These are phyloP conservation scores for Stenotaenia linearis DNA, from an alignment of 2,888 invertebrate species.

Conservation along the genomic window DNA sequence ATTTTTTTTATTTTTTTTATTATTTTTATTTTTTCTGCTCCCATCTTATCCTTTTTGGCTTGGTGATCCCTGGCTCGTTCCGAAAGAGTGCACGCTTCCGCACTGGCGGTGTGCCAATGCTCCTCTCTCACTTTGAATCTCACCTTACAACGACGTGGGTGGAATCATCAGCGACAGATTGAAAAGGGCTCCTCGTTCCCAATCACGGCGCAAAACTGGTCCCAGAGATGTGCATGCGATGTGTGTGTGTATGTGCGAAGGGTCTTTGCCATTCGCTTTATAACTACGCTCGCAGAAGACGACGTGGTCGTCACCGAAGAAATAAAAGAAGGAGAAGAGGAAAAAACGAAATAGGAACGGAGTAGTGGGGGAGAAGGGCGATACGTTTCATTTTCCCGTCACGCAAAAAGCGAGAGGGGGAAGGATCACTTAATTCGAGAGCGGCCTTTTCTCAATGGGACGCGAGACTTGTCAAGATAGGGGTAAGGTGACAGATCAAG, in stretches of 20 bases:
- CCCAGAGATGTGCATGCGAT: not conserved
- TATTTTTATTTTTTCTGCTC: not conserved
- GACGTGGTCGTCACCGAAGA: not conserved
- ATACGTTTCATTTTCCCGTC: slow-evolving; percentile 4
- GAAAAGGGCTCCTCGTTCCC: not conserved
- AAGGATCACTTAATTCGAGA: slow-evolving; percentile 3
- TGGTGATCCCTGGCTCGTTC: not conserved
- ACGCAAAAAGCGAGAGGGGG: not conserved
- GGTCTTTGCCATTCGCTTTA: slow-evolving; percentile 2
- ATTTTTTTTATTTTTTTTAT: not conserved
- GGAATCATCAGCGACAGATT: slow-evolving; percentile 13
- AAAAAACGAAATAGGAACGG: not conserved
- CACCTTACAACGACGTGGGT: slow-evolving; percentile 12
- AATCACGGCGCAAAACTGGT: not conserved
- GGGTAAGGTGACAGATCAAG: not conserved
- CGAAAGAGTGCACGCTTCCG: slow-evolving; percentile 6
- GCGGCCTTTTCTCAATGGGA: slow-evolving; percentile 19
- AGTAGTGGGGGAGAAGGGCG: not conserved
- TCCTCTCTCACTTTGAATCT: not conserved
- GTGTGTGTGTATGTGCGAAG: not conserved
- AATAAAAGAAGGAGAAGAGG: not conserved
- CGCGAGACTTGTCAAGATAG: slow-evolving; percentile 5
- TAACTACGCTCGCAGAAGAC: not conserved
- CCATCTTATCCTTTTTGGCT: not conserved
- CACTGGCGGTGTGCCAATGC: slow-evolving; percentile 12